Evolutionary conservation across 2,888 invertebrate genomes (phyloP).

Genomic region (Lumbricus terrestris): DNA sequence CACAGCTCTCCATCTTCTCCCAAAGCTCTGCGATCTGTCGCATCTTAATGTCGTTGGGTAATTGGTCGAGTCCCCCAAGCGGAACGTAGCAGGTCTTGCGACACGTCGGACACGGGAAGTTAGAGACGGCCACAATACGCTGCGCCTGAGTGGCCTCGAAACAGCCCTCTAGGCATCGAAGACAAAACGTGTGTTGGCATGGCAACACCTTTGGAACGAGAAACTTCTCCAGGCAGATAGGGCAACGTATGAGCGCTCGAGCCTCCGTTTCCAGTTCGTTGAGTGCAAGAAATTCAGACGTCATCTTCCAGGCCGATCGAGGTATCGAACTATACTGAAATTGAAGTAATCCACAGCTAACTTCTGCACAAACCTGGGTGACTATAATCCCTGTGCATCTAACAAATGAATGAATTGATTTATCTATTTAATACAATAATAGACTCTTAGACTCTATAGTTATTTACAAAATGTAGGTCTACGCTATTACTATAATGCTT

Average conservation of each 20-base stretch:
- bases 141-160: conserved; percentile 20
- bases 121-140: conserved; percentile 22
- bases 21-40: conserved; percentile 29
- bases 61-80: conserved; percentile 19
- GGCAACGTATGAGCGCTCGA: conserved; percentile 27
- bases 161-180: conserved; percentile 21
- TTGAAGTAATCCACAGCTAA: background rate
- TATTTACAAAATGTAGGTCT: too few species aligned
- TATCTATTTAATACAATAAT: too few species aligned
- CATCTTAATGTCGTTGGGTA: conserved; percentile 32
- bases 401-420: background rate
- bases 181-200: conserved; percentile 36
- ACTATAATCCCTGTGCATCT: too few species aligned
- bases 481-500: too few species aligned
- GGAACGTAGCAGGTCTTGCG: conserved; percentile 31
- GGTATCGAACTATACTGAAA: background rate
- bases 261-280: conserved; percentile 20
- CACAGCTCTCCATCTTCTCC: conserved; percentile 5
- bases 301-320: background rate
- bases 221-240: conserved; percentile 31
- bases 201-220: conserved; percentile 29
- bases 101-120: conserved; percentile 35
- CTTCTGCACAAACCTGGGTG: background rate
- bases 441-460: too few species aligned
- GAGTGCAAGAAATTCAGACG: background rate